Evolutionary conservation across 1,140 invertebrate species (phyloP), one percentile per base, ranked within the genome.

Genomic region (Glossosoma conforme): DNA sequence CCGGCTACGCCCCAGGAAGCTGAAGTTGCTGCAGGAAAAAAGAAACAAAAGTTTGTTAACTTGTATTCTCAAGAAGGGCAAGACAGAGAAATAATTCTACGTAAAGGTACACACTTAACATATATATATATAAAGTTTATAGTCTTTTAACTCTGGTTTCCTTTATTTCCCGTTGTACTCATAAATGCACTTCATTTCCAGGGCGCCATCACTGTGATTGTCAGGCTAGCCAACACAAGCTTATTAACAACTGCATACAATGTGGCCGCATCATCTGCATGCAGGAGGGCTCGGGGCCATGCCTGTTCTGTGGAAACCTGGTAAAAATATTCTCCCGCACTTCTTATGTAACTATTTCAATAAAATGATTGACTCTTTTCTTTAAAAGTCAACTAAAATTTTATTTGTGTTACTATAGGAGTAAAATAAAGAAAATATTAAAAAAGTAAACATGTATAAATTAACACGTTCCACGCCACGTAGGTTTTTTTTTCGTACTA

Each of bases 271-370:
- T 99, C 62, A 89, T 98, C 17, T 99, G 96, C 74, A 79, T 81
- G 44, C 94, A 98, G 74, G 97, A 99, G 77, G 95, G 96, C 1
- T 86, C 93, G 24, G 97, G 97, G 1, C 91, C 93, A 1, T 99
- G 97, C 67, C 77, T 97, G 9, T 95, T 88, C 62, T 99, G 97
- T 76, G 87, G 83, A 1, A 81, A 83, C 60, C 66, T 89, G 54
- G 93, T 93, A 68, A 69, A 61, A n/a, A n/a, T n/a, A n/a, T n/a
- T n/a, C n/a, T n/a, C n/a, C n/a, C n/a, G n/a, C n/a, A n/a, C n/a
- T n/a, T n/a, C n/a, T n/a, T n/a, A n/a, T n/a, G n/a, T n/a, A n/a
- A n/a, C n/a, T n/a, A n/a, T n/a, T n/a, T n/a, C n/a, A n/a, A n/a
- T n/a, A n/a, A n/a, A n/a, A n/a, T n/a, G n/a, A n/a, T n/a, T n/a